These are phyloP conservation scores for Rhinogobio ventralis DNA, from an alignment of 2,797 vertebrate genomes.

Conservation along the genomic window DNA sequence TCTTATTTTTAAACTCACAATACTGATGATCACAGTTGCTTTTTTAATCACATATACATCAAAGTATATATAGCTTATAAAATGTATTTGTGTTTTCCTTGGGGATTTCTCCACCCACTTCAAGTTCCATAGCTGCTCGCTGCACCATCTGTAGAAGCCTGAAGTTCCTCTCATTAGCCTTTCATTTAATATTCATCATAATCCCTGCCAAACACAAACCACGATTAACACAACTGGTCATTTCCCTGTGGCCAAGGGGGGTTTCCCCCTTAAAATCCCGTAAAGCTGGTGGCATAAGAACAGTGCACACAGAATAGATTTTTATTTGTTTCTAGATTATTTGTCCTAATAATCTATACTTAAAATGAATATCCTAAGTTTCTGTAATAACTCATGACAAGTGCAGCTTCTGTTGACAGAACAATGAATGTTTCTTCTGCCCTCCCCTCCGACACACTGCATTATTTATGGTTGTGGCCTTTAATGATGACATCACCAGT, in stretches of 20 bases:
- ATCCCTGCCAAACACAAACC: slow-evolving; percentile 24
- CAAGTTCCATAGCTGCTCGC: background rate
- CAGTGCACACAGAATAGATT: background rate
- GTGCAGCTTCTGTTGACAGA: slow-evolving; percentile 43
- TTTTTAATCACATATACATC: background rate
- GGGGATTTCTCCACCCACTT: slow-evolving; percentile 15
- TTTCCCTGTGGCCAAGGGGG: slow-evolving; percentile 11
- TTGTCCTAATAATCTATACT: background rate
- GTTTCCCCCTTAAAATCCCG: slow-evolving; percentile 5
- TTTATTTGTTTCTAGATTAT: background rate
- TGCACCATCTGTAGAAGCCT: slow-evolving; percentile 54
- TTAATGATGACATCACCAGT: slow-evolving; percentile 42
- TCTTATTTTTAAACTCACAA: background rate
- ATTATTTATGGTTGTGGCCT: slow-evolving; percentile 51
- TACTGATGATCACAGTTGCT: background rate
- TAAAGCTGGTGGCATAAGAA: background rate
- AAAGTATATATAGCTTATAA: slow-evolving; percentile 24
- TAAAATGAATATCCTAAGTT: background rate
- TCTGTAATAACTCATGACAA: background rate
- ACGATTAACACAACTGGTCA: background rate
- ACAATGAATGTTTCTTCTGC: slow-evolving; percentile 33
- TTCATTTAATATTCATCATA: slow-evolving; percentile 42
- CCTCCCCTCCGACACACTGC: slow-evolving; percentile 19
- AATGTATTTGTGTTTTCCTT: slow-evolving; percentile 13
- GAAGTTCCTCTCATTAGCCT: slow-evolving; percentile 40